These are phyloP conservation scores for Clunio marinus DNA, from an alignment of 2,888 invertebrate species.

Conservation along the genomic window DNA sequence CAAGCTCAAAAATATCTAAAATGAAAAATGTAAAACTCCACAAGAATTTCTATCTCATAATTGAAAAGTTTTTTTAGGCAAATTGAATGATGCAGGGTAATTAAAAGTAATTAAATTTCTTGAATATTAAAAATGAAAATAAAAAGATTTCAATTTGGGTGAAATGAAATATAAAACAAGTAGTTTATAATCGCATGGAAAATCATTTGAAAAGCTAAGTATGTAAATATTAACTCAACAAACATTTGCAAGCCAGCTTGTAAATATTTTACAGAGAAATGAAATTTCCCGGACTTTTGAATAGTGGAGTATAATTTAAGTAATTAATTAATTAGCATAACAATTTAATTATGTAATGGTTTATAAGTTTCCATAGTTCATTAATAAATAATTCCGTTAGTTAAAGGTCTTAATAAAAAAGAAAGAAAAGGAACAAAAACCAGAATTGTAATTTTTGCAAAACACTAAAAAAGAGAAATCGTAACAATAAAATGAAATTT, in stretches of 20 bases:
- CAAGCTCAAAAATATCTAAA: too few species aligned
- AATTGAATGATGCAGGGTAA: slow-evolving; percentile 33
- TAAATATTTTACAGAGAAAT: slow-evolving; percentile 1
- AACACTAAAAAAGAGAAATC: slow-evolving; percentile 31
- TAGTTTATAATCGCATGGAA: slow-evolving; percentile 10
- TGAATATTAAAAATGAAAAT: neutral
- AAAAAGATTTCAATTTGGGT: neutral
- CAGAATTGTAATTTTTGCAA: slow-evolving; percentile 37
- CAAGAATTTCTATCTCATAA: too few species aligned
- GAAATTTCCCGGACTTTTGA: slow-evolving; percentile 25
- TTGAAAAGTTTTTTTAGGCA: slow-evolving; percentile 23
- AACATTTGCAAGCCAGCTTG: neutral
- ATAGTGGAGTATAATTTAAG: slow-evolving; percentile 10
- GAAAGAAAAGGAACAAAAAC: too few species aligned
- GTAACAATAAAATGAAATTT: slow-evolving; percentile 25
- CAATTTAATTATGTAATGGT: slow-evolving; percentile 37
- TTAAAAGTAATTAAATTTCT: neutral
- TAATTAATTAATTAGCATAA: slow-evolving; percentile 20
- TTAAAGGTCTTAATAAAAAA: slow-evolving; percentile 25
- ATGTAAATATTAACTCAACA: slow-evolving; percentile 19
- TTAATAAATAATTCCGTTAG: slow-evolving; percentile 25
- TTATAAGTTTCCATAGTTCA: slow-evolving; percentile 35
- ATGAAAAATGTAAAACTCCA: too few species aligned
- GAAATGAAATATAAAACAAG: neutral
- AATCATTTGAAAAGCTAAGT: neutral